phyloP scores from a whole-genome alignment of 2,797 vertebrate species.

The Trachurus trachurus region DNA sequence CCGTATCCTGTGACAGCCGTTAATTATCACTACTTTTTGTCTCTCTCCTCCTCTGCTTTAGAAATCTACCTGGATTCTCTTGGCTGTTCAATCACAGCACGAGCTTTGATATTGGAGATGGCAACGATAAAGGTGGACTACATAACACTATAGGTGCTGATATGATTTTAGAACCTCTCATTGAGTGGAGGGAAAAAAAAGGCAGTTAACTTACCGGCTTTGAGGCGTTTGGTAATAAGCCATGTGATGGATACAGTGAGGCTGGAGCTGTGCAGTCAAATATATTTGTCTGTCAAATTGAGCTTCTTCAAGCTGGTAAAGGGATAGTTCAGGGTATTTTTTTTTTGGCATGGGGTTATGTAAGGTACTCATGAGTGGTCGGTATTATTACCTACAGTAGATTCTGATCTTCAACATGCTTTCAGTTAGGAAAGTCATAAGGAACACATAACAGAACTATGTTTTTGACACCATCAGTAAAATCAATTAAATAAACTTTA shows the following conservation, averaged over 20 bases:
- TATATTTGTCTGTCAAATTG: conserved; percentile 46
- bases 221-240: conserved; percentile 45
- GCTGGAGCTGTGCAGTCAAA: conserved; percentile 33
- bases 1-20: conserved; percentile 77
- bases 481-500: too few relatives aligned
- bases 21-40: conserved; percentile 83
- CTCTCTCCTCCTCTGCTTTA: conserved; percentile 55
- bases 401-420: too few relatives aligned
- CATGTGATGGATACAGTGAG: conserved; percentile 42
- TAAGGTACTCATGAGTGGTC: too few relatives aligned
- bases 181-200: conserved; percentile 15
- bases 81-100: conserved; percentile 48
- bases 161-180: conserved; percentile 46
- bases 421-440: too few relatives aligned
- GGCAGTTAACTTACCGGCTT: conserved; percentile 33
- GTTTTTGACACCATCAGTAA: too few relatives aligned
- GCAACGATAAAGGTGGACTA: conserved; percentile 45
- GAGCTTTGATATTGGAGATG: conserved; percentile 68
- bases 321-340: too few relatives aligned
- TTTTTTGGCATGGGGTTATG: too few relatives aligned
- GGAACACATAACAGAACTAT: too few relatives aligned
- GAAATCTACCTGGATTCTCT: conserved; percentile 73
- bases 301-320: conserved; percentile 42
- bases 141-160: conserved; percentile 41
- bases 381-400: too few relatives aligned